Evolutionary conservation across 35 echinoderm and acorn worm genomes (phyloP).

Genomic region (Strongylocentrotus purpuratus): DNA sequence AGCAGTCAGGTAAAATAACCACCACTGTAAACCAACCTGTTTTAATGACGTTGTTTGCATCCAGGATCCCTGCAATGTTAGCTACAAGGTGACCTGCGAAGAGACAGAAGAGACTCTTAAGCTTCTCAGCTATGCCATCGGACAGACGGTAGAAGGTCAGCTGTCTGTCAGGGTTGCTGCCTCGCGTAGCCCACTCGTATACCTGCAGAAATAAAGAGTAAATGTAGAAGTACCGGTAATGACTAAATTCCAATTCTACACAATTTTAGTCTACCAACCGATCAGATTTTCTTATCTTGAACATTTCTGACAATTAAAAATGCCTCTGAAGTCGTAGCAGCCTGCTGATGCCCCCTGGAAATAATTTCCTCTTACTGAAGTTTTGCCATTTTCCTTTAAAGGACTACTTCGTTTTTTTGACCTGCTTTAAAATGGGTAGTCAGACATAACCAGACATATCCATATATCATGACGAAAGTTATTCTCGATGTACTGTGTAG

Average conservation of each 20-base stretch:
- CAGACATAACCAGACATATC: too few species aligned
- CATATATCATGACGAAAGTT: too few species aligned
- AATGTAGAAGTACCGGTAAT: not conserved
- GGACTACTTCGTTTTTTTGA: too few species aligned
- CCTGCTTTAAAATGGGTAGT: too few species aligned
- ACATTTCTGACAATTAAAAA: too few species aligned
- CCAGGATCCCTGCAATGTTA: constrained; percentile 75
- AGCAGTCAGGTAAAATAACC: too few species aligned
- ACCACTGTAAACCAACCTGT: constrained; percentile 67
- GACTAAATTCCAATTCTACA: not conserved
- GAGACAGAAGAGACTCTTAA: constrained; percentile 88
- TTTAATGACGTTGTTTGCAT: constrained; percentile 78
- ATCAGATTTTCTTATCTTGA: too few species aligned
- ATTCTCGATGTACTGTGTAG: too few species aligned
- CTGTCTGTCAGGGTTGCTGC: constrained; percentile 59
- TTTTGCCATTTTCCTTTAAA: too few species aligned
- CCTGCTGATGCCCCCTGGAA: too few species aligned
- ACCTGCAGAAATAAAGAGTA: constrained; percentile 54
- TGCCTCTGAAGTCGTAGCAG: too few species aligned
- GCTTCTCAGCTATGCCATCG: constrained; percentile 77
- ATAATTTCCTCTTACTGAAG: too few species aligned
- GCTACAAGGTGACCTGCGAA: constrained; percentile 92
- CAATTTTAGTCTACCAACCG: not conserved
- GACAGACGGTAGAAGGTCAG: constrained; percentile 85
- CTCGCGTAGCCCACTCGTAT: constrained; percentile 82